Evolutionary conservation across 2,113 vertebrate genomes (phyloP), one percentile per base, ranked within the genome.

Genomic region (Lampris megalopsis): DNA sequence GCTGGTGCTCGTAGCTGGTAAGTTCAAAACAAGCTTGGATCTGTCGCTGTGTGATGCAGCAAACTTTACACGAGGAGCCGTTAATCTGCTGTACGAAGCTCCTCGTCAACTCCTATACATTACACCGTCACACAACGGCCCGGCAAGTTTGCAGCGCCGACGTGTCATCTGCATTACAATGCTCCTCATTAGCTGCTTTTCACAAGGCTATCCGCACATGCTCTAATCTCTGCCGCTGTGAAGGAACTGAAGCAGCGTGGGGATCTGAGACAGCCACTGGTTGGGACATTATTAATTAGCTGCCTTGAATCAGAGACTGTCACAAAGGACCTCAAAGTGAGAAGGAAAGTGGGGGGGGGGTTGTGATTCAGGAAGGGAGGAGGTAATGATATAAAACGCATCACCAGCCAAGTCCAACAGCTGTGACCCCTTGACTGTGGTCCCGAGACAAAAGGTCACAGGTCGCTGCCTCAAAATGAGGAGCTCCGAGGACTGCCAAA

Each of bases 381-480:
- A 70, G 70, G 41, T 66, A 58, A 50, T 40, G 65, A 80, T 77
- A 62, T 36, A 52, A 74, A 80, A 9, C 40, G 40, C 4, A 2
- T 61, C 61, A n/a, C 67, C 67, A 66, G 41, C 41, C 52, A 45
- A 35, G 11, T 37, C 35, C 47, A 37, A 61, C 78, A 87, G 89
- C 84, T 86, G 83, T 65, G 71, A 81, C 59, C 64, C 43, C 61
- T 48, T 13, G 36, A 43, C 75, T 6, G 68, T 48, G 66, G 69
- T 71, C 65, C 40, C 0, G 41, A 81, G 71, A 73, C 75, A 84
- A 84, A 84, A n/a, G 78, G 75, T 80, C 80, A 72, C 68, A 84
- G 71, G 79, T 85, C 71, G 1, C 71, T 24, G 54, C 66, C 73
- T 80, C 49, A 48, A 75, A 79, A 81, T 74, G 73, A 37, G 82